A percentile compares a stretch with the other conserved stretches of the same genome.
phyloP scores from a whole-genome alignment of 2,888 invertebrate species.

The Oligia strigilis region DNA sequence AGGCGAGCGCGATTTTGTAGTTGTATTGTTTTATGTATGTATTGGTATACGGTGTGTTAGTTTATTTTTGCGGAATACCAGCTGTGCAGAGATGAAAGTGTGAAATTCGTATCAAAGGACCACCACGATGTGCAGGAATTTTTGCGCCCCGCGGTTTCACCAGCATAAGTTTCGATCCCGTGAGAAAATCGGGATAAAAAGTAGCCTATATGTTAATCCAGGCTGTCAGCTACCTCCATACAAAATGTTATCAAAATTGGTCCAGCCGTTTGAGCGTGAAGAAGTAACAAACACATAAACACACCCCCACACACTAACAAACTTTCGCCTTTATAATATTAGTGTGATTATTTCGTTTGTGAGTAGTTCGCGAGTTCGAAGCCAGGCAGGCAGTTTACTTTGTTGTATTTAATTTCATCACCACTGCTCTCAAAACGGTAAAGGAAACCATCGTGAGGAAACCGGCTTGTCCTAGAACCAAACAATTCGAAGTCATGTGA shows the following conservation, averaged over 20 bases:
- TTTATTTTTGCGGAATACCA: slow-evolving; percentile 7
- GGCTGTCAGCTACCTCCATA: no score
- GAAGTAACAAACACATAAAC: no score
- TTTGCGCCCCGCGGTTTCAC: no score
- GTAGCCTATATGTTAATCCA: no score
- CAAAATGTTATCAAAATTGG: no score
- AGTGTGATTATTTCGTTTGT: not conserved
- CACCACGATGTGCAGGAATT: not conserved
- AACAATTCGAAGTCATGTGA: not conserved
- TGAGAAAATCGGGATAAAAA: no score
- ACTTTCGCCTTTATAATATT: no score
- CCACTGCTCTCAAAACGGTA: not conserved
- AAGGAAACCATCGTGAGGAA: not conserved
- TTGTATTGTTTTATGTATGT: not conserved
- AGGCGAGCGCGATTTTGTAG: slow-evolving; percentile 35
- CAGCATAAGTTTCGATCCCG: no score
- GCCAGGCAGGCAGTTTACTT: not conserved
- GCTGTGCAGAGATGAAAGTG: not conserved
- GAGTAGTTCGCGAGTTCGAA: not conserved
- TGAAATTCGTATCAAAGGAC: not conserved
- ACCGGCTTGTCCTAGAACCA: not conserved
- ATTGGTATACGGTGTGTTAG: not conserved
- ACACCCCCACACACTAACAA: no score
- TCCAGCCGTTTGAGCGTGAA: no score
- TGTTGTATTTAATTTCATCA: not conserved